Conservation (phyloP, 2,888 invertebrate species). For the Ellobium chinense region DNA sequence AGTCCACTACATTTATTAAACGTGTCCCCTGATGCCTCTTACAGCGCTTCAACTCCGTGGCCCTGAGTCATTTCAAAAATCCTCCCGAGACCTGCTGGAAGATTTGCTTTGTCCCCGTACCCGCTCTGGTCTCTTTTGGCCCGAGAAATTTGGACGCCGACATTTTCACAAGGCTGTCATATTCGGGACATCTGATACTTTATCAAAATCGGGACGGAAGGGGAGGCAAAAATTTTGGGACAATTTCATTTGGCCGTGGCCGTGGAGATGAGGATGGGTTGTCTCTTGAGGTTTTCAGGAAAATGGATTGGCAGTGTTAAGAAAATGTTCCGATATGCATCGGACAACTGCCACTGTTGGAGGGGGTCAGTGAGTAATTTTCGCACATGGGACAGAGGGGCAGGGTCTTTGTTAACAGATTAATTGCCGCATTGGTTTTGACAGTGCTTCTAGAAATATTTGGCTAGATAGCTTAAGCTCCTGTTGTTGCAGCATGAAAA, state of each 20-base stretch:
- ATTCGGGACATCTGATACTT: slow-evolving; percentile 23
- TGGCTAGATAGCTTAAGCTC: no score
- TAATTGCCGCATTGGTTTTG: slow-evolving; percentile 12
- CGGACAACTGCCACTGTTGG: slow-evolving; percentile 6
- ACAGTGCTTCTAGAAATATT: neutral
- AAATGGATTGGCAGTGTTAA: slow-evolving; percentile 26
- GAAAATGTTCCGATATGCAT: slow-evolving; percentile 15
- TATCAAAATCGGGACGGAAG: slow-evolving; percentile 17
- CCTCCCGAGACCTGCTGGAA: neutral
- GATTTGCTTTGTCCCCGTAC: slow-evolving; percentile 13
- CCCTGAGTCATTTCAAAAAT: neutral
- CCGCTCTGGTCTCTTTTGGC: neutral
- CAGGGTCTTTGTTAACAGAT: slow-evolving; percentile 5
- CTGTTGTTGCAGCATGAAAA: no score
- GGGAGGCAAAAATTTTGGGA: slow-evolving; percentile 9
- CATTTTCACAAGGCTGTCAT: slow-evolving; percentile 29
- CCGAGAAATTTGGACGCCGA: neutral
- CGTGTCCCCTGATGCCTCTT: neutral
- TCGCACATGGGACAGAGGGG: slow-evolving; percentile 1
- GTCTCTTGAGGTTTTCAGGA: slow-evolving; percentile 6
- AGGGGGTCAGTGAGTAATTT: neutral
- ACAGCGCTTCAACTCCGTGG: neutral
- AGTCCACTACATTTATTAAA: no score
- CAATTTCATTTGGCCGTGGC: slow-evolving; percentile 14
- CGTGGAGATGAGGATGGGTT: neutral